Evolutionary conservation across 1,140 invertebrate species (phyloP), one percentile per base, ranked within the genome.

Genomic region (Asbolus verrucosus): DNA sequence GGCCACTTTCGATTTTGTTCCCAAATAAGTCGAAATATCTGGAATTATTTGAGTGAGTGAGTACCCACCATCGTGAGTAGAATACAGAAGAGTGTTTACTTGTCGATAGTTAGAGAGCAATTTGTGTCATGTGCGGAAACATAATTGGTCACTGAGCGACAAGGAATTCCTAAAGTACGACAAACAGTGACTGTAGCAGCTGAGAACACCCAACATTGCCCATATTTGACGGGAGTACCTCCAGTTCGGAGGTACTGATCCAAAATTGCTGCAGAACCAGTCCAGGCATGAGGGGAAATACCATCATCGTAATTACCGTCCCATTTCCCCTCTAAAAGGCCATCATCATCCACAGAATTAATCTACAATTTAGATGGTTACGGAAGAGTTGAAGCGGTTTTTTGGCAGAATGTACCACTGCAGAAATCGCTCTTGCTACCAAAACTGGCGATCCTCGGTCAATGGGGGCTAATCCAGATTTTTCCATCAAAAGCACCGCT

Each of bases 151-250:
- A 92, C 88, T 8, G 88, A 88, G 46, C 92, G 83, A 76, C 87
- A 89, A 1, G 91, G 91, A 67, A 94, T 89, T 65, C 86, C 86
- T 11, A 87, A 76, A 41, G 86, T 82, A 76, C 86, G 80, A 75
- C 86, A 87, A 85, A 91, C 84, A 30, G 90, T 91, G 1, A 89
- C 90, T 0, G 88, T 84, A 4, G 91, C 82, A 15, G 88, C 92
- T 9, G 92, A 89, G 78, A 90, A 94, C 1, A 93, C 90, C 91
- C 91, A 94, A 79, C 92, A 94, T 78, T 94, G 92, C 0, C 91
- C 92, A 79, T 90, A 94, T 79, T 90, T 89, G 1, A 94, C 91
- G 0, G 91, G 87, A 41, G 83, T 80, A 59, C 87, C 87, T 6
- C 84, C 86, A n/a, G 84, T 84, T 30, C 80, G 87, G 36, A 85